Evolutionary conservation across 2,113 vertebrate genomes (phyloP).

Genomic region (Seriola dumerili): DNA sequence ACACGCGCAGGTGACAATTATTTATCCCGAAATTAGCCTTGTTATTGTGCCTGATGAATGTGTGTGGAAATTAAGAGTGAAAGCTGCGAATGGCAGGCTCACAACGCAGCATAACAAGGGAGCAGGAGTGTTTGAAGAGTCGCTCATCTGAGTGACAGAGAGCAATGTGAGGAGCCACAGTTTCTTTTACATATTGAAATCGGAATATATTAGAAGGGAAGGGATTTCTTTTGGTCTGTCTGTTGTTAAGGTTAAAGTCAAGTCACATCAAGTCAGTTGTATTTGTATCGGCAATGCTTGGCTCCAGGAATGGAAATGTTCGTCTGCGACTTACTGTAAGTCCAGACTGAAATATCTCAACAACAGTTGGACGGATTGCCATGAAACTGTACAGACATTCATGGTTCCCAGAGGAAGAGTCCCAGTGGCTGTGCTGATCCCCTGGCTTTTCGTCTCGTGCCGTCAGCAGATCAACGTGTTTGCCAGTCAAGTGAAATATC

Average conservation of each 20-base stretch:
- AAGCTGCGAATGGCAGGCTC: slow-evolving; percentile 34
- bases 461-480: background rate
- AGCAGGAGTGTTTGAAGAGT: slow-evolving; percentile 29
- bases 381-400: background rate
- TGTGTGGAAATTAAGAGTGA: slow-evolving; percentile 64
- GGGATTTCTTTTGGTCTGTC: slow-evolving; percentile 30
- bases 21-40: slow-evolving; percentile 68
- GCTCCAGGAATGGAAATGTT: background rate
- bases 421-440: background rate
- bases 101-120: slow-evolving; percentile 29
- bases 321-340: background rate
- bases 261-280: slow-evolving; percentile 28
- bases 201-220: slow-evolving; percentile 20
- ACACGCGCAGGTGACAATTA: slow-evolving; percentile 68
- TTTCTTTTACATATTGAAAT: slow-evolving; percentile 22
- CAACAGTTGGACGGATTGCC: background rate
- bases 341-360: slow-evolving; percentile 18
- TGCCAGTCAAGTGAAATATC: background rate
- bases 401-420: background rate
- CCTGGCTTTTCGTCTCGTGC: background rate
- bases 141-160: slow-evolving; percentile 35
- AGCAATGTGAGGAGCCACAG: slow-evolving; percentile 23
- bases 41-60: slow-evolving; percentile 68
- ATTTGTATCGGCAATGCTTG: background rate
- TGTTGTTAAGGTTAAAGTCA: slow-evolving; percentile 22